Conservation (phyloP, 2,888 invertebrate species). For the Marasmarcha lunaedactyla region DNA sequence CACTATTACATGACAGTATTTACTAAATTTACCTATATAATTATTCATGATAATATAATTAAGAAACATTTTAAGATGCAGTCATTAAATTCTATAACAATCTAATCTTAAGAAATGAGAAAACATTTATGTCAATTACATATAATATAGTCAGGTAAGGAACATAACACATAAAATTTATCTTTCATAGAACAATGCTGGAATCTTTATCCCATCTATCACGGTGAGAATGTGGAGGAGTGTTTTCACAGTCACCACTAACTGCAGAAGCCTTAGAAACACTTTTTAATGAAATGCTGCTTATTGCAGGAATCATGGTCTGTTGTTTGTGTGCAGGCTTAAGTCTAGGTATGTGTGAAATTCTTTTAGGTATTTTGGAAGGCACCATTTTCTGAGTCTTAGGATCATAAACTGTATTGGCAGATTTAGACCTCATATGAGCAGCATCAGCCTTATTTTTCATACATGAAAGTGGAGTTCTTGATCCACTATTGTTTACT, state of each 20-base stretch:
- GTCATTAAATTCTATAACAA: neutral
- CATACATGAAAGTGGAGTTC: slow-evolving; percentile 64
- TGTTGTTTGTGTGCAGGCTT: slow-evolving; percentile 42
- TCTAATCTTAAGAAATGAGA: neutral
- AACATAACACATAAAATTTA: neutral
- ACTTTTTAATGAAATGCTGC: slow-evolving; percentile 46
- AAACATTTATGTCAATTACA: neutral
- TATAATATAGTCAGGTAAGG: neutral
- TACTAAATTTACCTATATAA: slow-evolving; percentile 5
- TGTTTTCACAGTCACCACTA: slow-evolving; percentile 58
- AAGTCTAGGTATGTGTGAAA: slow-evolving; percentile 56
- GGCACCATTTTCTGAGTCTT: slow-evolving; percentile 27
- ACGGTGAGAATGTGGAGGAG: slow-evolving; percentile 58
- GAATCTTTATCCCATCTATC: slow-evolving; percentile 62
- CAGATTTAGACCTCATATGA: slow-evolving; percentile 54
- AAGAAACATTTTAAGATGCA: neutral
- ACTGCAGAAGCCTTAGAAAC: slow-evolving; percentile 35
- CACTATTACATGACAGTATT: neutral
- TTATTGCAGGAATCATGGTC: slow-evolving; percentile 29
- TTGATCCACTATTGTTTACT: slow-evolving; percentile 35
- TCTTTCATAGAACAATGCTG: slow-evolving; percentile 50
- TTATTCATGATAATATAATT: neutral
- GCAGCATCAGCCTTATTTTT: slow-evolving; percentile 49
- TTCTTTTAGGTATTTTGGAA: slow-evolving; percentile 35
- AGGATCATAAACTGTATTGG: slow-evolving; percentile 43